Base-by-base conservation (phyloP, 2,113 vertebrate species). In the Sinocyclocheilus rhinocerous region DNA sequence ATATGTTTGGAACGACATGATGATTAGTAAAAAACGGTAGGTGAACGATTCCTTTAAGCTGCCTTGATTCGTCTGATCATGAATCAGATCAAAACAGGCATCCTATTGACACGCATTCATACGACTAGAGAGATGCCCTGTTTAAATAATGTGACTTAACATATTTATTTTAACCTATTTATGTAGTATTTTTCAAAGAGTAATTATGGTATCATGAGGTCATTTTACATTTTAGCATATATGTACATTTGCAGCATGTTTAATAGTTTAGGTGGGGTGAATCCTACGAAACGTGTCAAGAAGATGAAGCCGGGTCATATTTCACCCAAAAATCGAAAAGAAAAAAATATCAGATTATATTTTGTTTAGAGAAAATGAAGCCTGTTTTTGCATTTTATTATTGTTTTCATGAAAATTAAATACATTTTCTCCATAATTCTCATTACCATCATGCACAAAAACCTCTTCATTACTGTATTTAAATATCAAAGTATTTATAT, bases 131-230 rank as follows among this genome's bases (percentile, higher is more conserved):
- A n/a, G n/a, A 52, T 52, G 24, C 50, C 82, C 52, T 26, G 55
- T 42, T 84, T 59, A 57, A 42, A 72, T 84, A 94, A 95, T 94
- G 95, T 95, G 94, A 94, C 91, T 39, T 36, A 89, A 42, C 91
- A 89, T 95, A 95, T 95, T 95, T 95, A 95, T 95, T 95, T 94
- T 77, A 92, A 92, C 45, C 86, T 94, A 95, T 95, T 94, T 94
- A 95, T 94, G 92, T 91, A 92, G 85, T 73, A 81, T 85, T 83
- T 83, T 88, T 55, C 48, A 59, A 90, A 92, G 61, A 91, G 61
- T 87, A 86, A 84, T 88, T 86, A 88, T 61, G 22, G 57, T n/a
- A 61, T 61, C 57, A 61, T 91, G 88, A 90, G 59, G 39, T 90
- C 42, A 75, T 86, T 91, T 91, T 87, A 33, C 29, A 33, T 33